phyloP scores from a whole-genome alignment of 1,140 invertebrate species.

The Asobara japonica region DNA sequence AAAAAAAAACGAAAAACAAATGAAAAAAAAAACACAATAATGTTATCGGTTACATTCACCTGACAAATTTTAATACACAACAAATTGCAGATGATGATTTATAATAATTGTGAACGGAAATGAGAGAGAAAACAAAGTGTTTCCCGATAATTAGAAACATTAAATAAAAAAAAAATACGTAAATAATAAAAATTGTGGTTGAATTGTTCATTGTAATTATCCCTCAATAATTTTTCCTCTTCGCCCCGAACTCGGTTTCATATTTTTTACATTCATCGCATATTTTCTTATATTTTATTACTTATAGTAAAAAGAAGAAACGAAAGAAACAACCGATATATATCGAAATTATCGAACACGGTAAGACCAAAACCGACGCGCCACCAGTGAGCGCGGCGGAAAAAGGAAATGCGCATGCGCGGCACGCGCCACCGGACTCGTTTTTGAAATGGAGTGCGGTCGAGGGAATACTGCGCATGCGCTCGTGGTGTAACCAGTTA shows the following conservation, averaged over 20 bases:
- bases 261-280: too few relatives aligned
- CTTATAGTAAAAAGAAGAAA: not conserved
- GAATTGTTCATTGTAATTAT: constrained; percentile 17
- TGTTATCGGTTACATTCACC: constrained; percentile 46
- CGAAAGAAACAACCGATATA: not conserved
- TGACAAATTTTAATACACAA: constrained; percentile 48
- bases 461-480: too few relatives aligned
- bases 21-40: constrained; percentile 34
- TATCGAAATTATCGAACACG: too few relatives aligned
- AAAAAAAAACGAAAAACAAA: too few relatives aligned
- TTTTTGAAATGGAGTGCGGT: too few relatives aligned
- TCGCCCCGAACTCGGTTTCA: too few relatives aligned
- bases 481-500: too few relatives aligned
- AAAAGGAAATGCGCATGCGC: too few relatives aligned
- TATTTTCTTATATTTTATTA: not conserved
- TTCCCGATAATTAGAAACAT: constrained; percentile 52
- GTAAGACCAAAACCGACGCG: too few relatives aligned
- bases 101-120: constrained; percentile 49
- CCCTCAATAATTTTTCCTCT: not conserved
- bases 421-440: too few relatives aligned
- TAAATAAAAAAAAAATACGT: constrained; percentile 47
- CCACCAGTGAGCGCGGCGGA: too few relatives aligned
- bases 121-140: constrained; percentile 37
- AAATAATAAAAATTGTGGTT: constrained; percentile 22
- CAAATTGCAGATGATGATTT: constrained; percentile 41